These are phyloP conservation scores for Ctenochaetus hawaiiensis DNA, from an alignment of 2,797 vertebrate species.

Conservation along the genomic window DNA sequence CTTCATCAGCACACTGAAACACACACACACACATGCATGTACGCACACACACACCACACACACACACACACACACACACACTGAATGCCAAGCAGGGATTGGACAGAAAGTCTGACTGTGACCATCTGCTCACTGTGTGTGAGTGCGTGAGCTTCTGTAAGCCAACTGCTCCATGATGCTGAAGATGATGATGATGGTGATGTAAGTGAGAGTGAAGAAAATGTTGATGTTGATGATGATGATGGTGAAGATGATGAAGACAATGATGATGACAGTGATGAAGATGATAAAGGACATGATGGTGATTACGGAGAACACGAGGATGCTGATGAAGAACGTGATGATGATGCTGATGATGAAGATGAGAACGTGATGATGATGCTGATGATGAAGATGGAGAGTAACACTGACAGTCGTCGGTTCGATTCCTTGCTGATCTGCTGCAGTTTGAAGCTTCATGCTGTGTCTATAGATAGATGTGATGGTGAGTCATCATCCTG, in stretches of 20 bases:
- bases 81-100: background rate
- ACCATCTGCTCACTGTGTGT: slow-evolving; percentile 26
- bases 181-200: background rate
- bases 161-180: background rate
- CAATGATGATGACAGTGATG: background rate
- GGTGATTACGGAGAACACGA: background rate
- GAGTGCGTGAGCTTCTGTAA: background rate
- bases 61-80: background rate
- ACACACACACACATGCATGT: background rate
- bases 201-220: background rate
- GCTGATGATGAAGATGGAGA: background rate
- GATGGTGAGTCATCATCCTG: slow-evolving; percentile 40
- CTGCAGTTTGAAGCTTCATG: background rate
- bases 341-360: background rate
- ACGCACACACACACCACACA: background rate
- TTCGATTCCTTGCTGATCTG: background rate
- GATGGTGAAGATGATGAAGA: background rate
- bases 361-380: background rate
- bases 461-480: slow-evolving; percentile 8
- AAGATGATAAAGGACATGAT: background rate
- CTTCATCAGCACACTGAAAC: background rate
- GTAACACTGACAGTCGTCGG: background rate
- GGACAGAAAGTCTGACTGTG: slow-evolving; percentile 23
- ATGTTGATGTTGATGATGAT: background rate
- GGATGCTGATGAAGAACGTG: too few relatives aligned